Conservation (phyloP, 2,888 invertebrate genomes). For the Phyllotreta striolata region DNA sequence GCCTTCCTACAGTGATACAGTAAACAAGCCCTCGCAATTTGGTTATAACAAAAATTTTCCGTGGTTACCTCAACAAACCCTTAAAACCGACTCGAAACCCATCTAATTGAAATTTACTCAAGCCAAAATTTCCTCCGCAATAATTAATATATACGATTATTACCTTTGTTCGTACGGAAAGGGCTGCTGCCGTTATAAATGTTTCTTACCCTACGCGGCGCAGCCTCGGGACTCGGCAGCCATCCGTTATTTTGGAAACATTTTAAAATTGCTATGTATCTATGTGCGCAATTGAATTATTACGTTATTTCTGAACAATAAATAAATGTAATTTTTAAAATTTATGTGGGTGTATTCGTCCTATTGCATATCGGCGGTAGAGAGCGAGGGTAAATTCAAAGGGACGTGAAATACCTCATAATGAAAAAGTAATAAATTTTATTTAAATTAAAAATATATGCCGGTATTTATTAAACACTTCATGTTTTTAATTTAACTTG, state of each 20-base stretch:
- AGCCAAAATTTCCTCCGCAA: slow-evolving; percentile 26
- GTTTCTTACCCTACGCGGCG: slow-evolving; percentile 70
- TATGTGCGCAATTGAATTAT: slow-evolving; percentile 48
- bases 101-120: slow-evolving; percentile 32
- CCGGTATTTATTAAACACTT: no score
- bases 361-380: no score
- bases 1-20: not conserved
- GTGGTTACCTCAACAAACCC: slow-evolving; percentile 3
- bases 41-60: not conserved
- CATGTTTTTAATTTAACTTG: no score
- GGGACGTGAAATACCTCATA: no score
- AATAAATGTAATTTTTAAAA: no score
- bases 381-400: no score
- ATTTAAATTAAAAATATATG: no score
- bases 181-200: slow-evolving; percentile 71
- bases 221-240: slow-evolving; percentile 69
- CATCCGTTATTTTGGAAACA: slow-evolving; percentile 63
- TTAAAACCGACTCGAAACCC: slow-evolving; percentile 23
- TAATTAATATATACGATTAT: slow-evolving; percentile 40
- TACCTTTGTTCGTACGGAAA: slow-evolving; percentile 65
- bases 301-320: not conserved
- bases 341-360: no score
- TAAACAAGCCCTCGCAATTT: not conserved
- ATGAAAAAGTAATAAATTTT: no score
- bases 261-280: slow-evolving; percentile 48